Percentiles rank a stretch among this genome's conserved stretches.
Conservation (phyloP, 1,140 invertebrate genomes). For the Drosophila bifasciata region DNA sequence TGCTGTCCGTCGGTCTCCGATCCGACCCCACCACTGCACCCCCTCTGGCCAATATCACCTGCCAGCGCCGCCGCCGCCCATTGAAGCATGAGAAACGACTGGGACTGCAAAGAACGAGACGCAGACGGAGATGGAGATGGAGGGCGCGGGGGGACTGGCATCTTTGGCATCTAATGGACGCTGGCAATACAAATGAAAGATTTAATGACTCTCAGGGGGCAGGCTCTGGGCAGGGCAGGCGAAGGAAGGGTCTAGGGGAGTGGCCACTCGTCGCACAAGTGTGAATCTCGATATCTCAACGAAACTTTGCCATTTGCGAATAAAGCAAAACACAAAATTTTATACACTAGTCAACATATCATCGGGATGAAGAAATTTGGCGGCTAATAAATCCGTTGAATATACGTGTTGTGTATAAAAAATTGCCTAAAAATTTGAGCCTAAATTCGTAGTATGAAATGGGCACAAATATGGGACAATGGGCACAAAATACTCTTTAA, state of each 20-base stretch:
- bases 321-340: constrained; percentile 13
- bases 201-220: constrained; percentile 73
- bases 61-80: constrained; percentile 59
- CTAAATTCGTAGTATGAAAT: too few species aligned
- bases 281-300: constrained; percentile 63
- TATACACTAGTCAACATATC: constrained; percentile 40
- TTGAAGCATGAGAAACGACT: constrained; percentile 70
- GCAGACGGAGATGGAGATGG: neutral
- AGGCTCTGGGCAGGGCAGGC: constrained; percentile 31
- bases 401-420: too few species aligned
- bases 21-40: neutral
- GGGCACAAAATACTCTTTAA: too few species aligned
- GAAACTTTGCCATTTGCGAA: constrained; percentile 62
- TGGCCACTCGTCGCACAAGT: constrained; percentile 15
- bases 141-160: constrained; percentile 20
- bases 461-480: too few species aligned
- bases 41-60: constrained; percentile 43
- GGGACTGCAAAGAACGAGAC: constrained; percentile 8
- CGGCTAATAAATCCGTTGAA: neutral
- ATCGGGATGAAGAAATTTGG: neutral
- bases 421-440: too few species aligned
- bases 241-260: constrained; percentile 15
- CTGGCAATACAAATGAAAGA: constrained; percentile 80
- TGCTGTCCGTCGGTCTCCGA: constrained; percentile 64
- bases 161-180: constrained; percentile 75